Percentiles rank a stretch among this genome's conserved stretches.
phyloP scores from a whole-genome alignment of 2,113 vertebrate species.

The Cinclus cinclus region DNA sequence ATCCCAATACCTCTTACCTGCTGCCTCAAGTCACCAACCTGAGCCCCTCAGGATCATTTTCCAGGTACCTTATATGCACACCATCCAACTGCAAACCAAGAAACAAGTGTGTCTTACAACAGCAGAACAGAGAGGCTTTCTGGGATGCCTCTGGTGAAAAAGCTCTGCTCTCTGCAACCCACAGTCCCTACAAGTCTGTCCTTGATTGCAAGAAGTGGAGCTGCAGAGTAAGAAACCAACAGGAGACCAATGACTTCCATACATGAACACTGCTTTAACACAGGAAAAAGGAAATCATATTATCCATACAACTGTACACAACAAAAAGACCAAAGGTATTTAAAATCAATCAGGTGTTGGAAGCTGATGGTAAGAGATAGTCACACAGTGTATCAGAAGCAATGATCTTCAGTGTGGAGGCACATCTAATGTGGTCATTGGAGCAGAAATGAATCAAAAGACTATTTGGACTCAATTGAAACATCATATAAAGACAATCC shows the following conservation, averaged over 20 bases:
- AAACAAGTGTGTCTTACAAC: background rate
- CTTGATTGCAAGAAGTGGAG: background rate
- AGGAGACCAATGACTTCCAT: background rate
- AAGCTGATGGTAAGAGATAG: background rate
- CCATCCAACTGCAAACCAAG: background rate
- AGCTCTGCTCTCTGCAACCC: background rate
- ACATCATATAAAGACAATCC: slow-evolving; percentile 1
- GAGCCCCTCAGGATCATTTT: background rate
- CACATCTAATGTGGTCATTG: background rate
- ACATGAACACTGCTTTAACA: background rate
- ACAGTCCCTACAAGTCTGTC: background rate
- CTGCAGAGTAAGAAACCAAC: background rate
- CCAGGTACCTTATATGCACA: background rate
- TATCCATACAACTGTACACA: background rate
- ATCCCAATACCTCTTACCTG: background rate
- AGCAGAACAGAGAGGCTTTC: background rate
- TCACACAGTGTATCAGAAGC: background rate
- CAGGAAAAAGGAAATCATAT: background rate
- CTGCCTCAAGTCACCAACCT: background rate
- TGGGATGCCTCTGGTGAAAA: background rate
- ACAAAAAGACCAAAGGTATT: background rate
- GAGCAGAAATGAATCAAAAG: slow-evolving; percentile 26
- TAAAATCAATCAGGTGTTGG: background rate
- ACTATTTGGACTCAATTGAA: slow-evolving; percentile 38
- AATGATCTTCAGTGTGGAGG: slow-evolving; percentile 9